Conservation (phyloP, 2,797 vertebrate genomes). For the Carcharodon carcharias region DNA sequence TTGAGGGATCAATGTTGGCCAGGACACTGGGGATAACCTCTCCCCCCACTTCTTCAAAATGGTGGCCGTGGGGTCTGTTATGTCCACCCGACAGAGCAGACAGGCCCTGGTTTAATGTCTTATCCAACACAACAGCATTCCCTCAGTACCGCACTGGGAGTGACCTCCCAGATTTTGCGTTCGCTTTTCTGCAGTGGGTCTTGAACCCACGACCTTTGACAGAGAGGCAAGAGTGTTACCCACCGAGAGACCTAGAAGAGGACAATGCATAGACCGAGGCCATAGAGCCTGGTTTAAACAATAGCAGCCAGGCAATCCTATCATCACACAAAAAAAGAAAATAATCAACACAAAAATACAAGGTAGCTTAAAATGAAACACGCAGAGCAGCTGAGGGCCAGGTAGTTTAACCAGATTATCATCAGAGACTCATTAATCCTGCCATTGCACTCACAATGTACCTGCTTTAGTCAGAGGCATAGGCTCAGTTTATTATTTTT, state of each 20-base stretch:
- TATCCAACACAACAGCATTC: not conserved
- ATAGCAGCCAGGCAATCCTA: not conserved
- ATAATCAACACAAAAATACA: not conserved
- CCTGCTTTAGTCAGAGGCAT: not conserved
- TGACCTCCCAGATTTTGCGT: not conserved
- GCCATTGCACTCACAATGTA: not conserved
- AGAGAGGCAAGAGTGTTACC: not conserved
- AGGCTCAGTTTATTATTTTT: constrained; percentile 9
- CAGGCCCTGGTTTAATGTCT: not conserved
- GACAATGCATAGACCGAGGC: not conserved
- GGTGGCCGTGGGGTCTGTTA: not conserved
- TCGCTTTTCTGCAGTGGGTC: not conserved
- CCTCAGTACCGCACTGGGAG: not conserved
- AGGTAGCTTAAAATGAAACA: not conserved
- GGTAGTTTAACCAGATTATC: not conserved
- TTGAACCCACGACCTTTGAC: not conserved
- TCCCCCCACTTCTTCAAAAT: not conserved
- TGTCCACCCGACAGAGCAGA: not conserved
- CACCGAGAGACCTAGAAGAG: not conserved
- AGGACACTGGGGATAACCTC: not conserved
- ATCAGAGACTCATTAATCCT: not conserved
- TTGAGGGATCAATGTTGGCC: not conserved
- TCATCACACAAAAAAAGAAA: not conserved
- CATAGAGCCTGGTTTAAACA: not conserved
- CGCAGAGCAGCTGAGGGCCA: not conserved